phyloP scores from a whole-genome alignment of 2,888 invertebrate species.

The Timandra comae region DNA sequence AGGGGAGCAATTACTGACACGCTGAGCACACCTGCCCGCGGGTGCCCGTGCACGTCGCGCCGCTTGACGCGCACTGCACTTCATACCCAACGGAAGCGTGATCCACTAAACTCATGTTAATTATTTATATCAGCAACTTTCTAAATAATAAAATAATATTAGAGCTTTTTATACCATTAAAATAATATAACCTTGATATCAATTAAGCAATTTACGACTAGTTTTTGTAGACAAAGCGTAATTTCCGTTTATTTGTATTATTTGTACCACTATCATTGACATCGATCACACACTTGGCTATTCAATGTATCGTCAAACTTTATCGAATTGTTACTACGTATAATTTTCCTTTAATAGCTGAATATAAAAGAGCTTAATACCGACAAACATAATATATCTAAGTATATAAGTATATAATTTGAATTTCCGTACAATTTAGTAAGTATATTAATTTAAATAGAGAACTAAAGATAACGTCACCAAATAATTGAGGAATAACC shows the following conservation, averaged over 20 bases:
- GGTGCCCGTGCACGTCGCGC: slow-evolving; percentile 21
- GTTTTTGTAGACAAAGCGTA: slow-evolving; percentile 3
- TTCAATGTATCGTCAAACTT: slow-evolving; percentile 6
- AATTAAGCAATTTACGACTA: slow-evolving; percentile 10
- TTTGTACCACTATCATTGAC: slow-evolving; percentile 40
- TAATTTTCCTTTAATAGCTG: too few relatives aligned
- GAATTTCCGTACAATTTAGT: too few relatives aligned
- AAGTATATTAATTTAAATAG: too few relatives aligned
- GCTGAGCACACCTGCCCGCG: slow-evolving; percentile 63
- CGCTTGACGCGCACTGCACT: slow-evolving; percentile 35
- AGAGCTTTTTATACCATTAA: slow-evolving; percentile 4
- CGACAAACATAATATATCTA: too few relatives aligned
- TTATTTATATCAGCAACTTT: slow-evolving; percentile 34
- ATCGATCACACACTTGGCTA: slow-evolving; percentile 36
- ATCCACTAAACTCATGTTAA: not conserved
- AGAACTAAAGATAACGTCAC: too few relatives aligned
- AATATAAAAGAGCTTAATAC: too few relatives aligned
- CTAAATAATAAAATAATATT: slow-evolving; percentile 10
- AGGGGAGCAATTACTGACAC: slow-evolving; percentile 53
- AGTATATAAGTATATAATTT: too few relatives aligned
- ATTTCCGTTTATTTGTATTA: slow-evolving; percentile 16
- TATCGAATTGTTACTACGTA: too few relatives aligned
- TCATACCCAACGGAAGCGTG: slow-evolving; percentile 16
- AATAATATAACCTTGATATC: slow-evolving; percentile 6
- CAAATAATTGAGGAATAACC: too few relatives aligned